Evolutionary conservation across 2,797 vertebrate genomes (phyloP), one percentile per base, ranked within the genome.

Genomic region (Silurus lanzhouensis): DNA sequence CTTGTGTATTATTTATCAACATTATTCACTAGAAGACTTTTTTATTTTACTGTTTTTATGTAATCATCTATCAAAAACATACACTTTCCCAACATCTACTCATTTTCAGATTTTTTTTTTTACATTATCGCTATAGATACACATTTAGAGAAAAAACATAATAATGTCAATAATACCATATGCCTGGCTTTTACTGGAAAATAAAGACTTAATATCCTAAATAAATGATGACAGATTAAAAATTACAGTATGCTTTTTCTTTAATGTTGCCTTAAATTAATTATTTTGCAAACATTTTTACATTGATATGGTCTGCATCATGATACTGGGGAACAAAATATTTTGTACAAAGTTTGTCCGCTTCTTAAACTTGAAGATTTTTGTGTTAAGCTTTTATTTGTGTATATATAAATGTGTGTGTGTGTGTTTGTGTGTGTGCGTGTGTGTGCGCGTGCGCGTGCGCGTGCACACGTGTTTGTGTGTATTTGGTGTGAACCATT

Each of bases 401-500:
- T 85, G 76, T 89, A 70, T 80, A 38, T 89, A 70, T 80, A 38
- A 60, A 63, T n/a, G 71, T 86, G 64, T 85, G 86, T 68, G 19
- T 5, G 57, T 44, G 82, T 87, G 85, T 17, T 44, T 84, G 81
- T 89, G 76, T 52, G 58, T 60, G 57, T 60, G 58, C 1, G 58
- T 60, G 57, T 60, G 58, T 60, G 70, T 52, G 60, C 68, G 61
- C 80, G 76, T 81, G 61, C 80, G 72, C 71, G 48, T 83, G 81
- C 88, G 72, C 81, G 25, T 83, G 66, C 67, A 20, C 75, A 58
- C 17, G 13, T 79, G 75, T 76, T 27, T 66, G 68, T 20, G 67
- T 85, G 48, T 85, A 68, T 66, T 9, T 4, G 57, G 72, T 70
- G 79, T 88, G 86, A 83, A 88, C 83, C 80, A 84, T 86, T 84